These are phyloP conservation scores for Troilus luridus DNA, from an alignment of 2,888 invertebrate genomes.

Conservation along the genomic window DNA sequence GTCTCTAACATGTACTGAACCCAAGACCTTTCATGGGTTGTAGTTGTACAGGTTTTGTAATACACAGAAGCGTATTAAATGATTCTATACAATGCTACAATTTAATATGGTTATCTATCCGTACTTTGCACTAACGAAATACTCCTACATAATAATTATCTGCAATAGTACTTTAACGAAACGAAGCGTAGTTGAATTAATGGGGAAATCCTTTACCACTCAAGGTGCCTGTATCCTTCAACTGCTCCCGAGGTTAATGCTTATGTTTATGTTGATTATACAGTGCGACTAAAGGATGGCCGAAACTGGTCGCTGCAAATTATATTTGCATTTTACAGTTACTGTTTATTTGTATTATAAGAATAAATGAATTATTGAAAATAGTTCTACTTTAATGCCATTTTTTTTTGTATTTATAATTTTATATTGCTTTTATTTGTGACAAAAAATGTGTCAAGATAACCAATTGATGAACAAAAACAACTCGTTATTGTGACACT, in stretches of 20 bases:
- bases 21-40: no score
- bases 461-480: no score
- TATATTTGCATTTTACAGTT: background rate
- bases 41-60: no score
- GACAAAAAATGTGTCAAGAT: no score
- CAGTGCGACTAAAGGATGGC: background rate
- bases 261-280: background rate
- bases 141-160: background rate
- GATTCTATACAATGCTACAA: background rate
- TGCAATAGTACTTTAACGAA: background rate
- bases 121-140: background rate
- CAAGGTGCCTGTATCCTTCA: background rate
- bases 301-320: background rate
- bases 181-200: background rate
- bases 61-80: no score
- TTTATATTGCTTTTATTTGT: no score
- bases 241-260: background rate
- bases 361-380: no score
- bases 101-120: background rate
- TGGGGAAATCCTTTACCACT: background rate
- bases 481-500: no score
- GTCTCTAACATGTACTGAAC: no score
- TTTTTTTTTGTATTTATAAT: no score
- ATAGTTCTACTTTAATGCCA: no score
- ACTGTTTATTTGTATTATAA: no score